Percentiles rank a stretch among this genome's conserved stretches.
Evolutionary conservation across 2,888 invertebrate genomes (phyloP).

Genomic region (Drosophila mulleri): DNA sequence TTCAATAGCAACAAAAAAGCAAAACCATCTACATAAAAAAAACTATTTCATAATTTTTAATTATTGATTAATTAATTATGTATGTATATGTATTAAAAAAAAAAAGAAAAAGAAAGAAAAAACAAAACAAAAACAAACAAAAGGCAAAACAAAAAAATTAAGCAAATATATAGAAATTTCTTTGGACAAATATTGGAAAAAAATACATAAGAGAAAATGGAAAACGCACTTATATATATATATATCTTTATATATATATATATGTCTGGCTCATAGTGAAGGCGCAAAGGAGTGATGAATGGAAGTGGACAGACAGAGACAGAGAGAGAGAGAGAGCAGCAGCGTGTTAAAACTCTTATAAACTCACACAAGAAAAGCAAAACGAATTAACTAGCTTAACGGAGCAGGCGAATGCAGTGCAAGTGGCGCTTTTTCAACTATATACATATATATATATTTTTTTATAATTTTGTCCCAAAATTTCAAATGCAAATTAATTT

Average conservation of each 20-base stretch:
- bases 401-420: constrained; percentile 69
- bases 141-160: constrained; percentile 33
- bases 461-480: constrained; percentile 22
- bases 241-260: constrained; percentile 2
- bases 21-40: constrained; percentile 13
- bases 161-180: constrained; percentile 46
- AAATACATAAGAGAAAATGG: neutral
- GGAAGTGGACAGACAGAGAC: neutral
- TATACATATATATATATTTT: constrained; percentile 7
- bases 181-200: constrained; percentile 39
- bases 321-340: constrained; percentile 1
- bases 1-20: constrained; percentile 22
- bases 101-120: constrained; percentile 38
- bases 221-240: neutral
- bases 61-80: constrained; percentile 77
- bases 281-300: constrained; percentile 15
- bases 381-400: constrained; percentile 52
- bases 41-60: constrained; percentile 73
- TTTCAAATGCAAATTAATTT: neutral
- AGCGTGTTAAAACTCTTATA: constrained; percentile 33
- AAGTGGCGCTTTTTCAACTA: constrained; percentile 54
- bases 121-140: constrained; percentile 40
- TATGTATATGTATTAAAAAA: constrained; percentile 64
- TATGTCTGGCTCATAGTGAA: constrained; percentile 2
- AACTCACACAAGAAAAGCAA: constrained; percentile 4